These are phyloP conservation scores for Magallana angulata DNA, from an alignment of 1,140 invertebrate species.

Conservation along the genomic window DNA sequence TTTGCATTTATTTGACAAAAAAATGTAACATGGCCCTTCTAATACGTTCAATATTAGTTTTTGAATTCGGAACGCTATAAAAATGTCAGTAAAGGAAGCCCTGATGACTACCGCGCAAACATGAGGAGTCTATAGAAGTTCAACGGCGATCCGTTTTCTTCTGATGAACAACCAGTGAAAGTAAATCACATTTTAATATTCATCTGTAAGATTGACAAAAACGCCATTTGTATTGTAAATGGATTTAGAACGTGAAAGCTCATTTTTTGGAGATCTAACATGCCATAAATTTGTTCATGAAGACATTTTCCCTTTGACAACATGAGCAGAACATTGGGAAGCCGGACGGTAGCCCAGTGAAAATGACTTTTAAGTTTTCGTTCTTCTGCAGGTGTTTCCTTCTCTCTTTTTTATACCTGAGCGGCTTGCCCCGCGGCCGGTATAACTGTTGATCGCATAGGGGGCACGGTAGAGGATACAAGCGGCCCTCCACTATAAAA, in stretches of 20 bases:
- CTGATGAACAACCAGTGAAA: constrained; percentile 10
- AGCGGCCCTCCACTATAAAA: neutral
- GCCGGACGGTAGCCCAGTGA: neutral
- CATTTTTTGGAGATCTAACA: constrained; percentile 53
- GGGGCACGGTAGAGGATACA: constrained; percentile 12
- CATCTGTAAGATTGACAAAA: constrained; percentile 13
- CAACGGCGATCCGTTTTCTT: constrained; percentile 2
- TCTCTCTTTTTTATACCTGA: constrained; percentile 14
- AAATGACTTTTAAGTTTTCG: neutral
- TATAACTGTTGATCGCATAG: constrained; percentile 4
- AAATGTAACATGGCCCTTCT: constrained; percentile 22
- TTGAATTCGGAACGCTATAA: constrained; percentile 29
- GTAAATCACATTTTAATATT: constrained; percentile 36
- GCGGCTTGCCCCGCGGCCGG: constrained; percentile 34
- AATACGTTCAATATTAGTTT: constrained; percentile 38
- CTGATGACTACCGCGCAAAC: constrained; percentile 1
- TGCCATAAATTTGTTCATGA: constrained; percentile 56
- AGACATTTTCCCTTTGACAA: constrained; percentile 47
- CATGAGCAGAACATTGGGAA: constrained; percentile 18
- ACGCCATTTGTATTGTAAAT: constrained; percentile 40
- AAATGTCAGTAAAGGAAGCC: constrained; percentile 28
- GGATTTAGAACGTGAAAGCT: constrained; percentile 47
- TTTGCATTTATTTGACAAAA: constrained; percentile 35
- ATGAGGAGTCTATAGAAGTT: constrained; percentile 3
- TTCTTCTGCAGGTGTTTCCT: constrained; percentile 40